A percentile compares a stretch with the other conserved stretches of the same genome.
Evolutionary conservation across 92 coral and sea anemone genomes (phyloP).

Genomic region (Anthopleura xanthogrammica): DNA sequence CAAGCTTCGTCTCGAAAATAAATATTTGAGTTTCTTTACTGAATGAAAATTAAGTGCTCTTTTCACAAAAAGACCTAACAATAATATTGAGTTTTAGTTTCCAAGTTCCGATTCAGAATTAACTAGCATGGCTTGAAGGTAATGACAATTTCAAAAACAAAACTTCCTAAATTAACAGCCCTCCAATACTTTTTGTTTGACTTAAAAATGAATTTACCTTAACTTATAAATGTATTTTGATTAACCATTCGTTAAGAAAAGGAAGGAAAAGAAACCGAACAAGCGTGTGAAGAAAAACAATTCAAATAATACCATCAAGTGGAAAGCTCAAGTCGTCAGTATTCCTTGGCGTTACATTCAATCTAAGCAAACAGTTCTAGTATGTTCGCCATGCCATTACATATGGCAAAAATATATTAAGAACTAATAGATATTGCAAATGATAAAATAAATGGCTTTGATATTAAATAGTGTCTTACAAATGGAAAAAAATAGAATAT

Average conservation of each 20-base stretch:
- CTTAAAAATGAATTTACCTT: not conserved
- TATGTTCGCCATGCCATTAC: no score
- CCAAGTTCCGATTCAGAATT: not conserved
- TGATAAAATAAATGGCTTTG: no score
- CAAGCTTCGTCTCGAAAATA: not conserved
- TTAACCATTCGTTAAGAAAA: not conserved
- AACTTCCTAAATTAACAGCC: not conserved
- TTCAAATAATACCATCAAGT: no score
- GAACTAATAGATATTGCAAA: no score
- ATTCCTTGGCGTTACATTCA: no score
- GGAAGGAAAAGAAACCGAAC: not conserved
- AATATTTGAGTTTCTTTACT: not conserved
- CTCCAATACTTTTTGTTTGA: not conserved
- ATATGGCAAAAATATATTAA: no score
- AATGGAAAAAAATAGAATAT: no score
- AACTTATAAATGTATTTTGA: not conserved
- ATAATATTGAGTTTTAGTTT: not conserved
- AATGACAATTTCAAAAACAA: not conserved
- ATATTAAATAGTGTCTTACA: no score
- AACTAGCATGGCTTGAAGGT: not conserved
- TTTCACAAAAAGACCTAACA: not conserved
- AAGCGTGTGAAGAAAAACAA: not conserved
- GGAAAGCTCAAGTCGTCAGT: no score
- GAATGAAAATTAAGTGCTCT: not conserved
- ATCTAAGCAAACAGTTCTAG: no score